phyloP scores from a whole-genome alignment of 2,888 invertebrate genomes.

The Leuctra nigra region DNA sequence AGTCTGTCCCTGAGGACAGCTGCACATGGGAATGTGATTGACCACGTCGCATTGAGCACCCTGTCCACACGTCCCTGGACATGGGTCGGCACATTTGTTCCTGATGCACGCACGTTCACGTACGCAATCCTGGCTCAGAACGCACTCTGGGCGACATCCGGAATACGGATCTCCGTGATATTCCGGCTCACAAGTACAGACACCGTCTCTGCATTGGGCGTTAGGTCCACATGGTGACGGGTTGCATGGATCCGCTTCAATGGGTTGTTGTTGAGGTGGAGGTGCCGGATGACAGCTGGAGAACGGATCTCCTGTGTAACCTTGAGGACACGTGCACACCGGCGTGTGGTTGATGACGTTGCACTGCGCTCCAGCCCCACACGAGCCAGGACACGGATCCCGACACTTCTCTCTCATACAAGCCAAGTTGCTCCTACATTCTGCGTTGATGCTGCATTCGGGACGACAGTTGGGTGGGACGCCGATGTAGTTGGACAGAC shows the following conservation, averaged over 20 bases:
- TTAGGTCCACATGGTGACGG: conserved; percentile 48
- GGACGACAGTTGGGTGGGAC: conserved; percentile 44
- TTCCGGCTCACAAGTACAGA: conserved; percentile 54
- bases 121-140: conserved; percentile 49
- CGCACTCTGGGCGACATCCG: conserved; percentile 54
- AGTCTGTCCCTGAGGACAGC: conserved; percentile 43
- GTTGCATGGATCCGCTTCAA: conserved; percentile 37
- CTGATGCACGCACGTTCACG: conserved; percentile 49
- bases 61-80: conserved; percentile 59
- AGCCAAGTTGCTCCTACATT: conserved; percentile 43
- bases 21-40: conserved; percentile 36
- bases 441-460: conserved; percentile 50
- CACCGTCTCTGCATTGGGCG: conserved; percentile 54
- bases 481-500: conserved; percentile 39
- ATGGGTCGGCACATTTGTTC: conserved; percentile 52
- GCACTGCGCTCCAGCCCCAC: conserved; percentile 40
- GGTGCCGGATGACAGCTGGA: conserved; percentile 35
- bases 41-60: conserved; percentile 40
- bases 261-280: conserved; percentile 36
- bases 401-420: conserved; percentile 43
- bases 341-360: conserved; percentile 37
- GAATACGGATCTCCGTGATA: conserved; percentile 56
- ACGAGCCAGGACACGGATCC: conserved; percentile 45
- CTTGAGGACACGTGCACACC: conserved; percentile 46
- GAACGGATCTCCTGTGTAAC: conserved; percentile 42